These are phyloP conservation scores for Mugil cephalus DNA, from an alignment of 2,113 vertebrate genomes.

Conservation along the genomic window DNA sequence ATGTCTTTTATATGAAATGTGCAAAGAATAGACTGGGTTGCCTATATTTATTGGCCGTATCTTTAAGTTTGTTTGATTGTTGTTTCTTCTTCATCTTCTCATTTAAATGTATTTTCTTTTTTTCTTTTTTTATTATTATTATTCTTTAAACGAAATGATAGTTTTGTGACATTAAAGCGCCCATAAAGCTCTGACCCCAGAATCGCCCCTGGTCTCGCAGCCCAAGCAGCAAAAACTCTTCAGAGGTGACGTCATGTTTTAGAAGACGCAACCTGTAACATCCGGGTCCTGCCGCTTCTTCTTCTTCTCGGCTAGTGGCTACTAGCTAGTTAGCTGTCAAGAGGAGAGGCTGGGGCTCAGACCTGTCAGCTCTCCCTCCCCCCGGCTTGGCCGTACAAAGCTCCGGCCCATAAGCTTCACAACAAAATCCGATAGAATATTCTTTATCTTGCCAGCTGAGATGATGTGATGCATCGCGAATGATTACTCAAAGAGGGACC, in stretches of 20 bases:
- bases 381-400: constrained; percentile 64
- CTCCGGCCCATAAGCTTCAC: constrained; percentile 49
- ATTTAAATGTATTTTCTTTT: too few species aligned
- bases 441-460: constrained; percentile 63
- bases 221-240: constrained; percentile 16
- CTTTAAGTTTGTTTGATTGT: too few species aligned
- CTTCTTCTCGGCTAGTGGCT: constrained; percentile 63
- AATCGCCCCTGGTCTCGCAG: too few species aligned
- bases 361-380: constrained; percentile 79
- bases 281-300: constrained; percentile 78
- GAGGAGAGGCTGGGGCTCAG: constrained; percentile 80
- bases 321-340: constrained; percentile 79
- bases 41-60: too few species aligned
- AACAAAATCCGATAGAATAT: constrained; percentile 42
- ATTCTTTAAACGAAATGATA: too few species aligned
- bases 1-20: too few species aligned
- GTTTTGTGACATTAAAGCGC: too few species aligned
- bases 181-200: too few species aligned
- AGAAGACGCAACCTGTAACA: constrained; percentile 82
- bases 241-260: constrained; percentile 83
- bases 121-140: too few species aligned
- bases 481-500: constrained; percentile 75
- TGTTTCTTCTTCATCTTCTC: too few species aligned
- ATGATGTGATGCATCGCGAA: constrained; percentile 82
- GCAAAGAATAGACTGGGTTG: too few species aligned